Conservation (phyloP, 2,113 vertebrate genomes). For the Perca flavescens region DNA sequence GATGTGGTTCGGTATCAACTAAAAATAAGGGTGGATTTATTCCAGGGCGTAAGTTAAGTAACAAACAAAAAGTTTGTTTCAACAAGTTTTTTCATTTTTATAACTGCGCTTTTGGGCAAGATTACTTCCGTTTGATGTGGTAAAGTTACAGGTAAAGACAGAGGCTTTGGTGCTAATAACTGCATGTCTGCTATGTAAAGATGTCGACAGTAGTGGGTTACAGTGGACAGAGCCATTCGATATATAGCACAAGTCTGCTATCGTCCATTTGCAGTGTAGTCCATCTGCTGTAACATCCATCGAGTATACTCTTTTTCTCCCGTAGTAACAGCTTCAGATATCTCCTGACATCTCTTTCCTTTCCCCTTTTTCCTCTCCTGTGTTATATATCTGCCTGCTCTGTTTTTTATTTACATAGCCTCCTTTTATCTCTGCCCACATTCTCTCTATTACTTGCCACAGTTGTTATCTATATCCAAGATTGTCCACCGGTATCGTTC, state of each 20-base stretch:
- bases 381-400: slow-evolving; percentile 48
- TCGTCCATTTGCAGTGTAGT: slow-evolving; percentile 46
- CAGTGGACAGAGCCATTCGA: neutral
- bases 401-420: slow-evolving; percentile 65
- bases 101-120: slow-evolving; percentile 1
- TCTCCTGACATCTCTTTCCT: slow-evolving; percentile 50
- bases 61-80: slow-evolving; percentile 34
- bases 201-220: neutral
- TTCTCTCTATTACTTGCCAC: slow-evolving; percentile 51
- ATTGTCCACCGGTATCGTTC: slow-evolving; percentile 49
- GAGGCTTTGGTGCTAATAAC: slow-evolving; percentile 8
- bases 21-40: slow-evolving; percentile 30
- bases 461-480: slow-evolving; percentile 55
- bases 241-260: slow-evolving; percentile 27
- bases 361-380: slow-evolving; percentile 40
- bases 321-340: slow-evolving; percentile 35
- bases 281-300: slow-evolving; percentile 21
- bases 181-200: slow-evolving; percentile 1
- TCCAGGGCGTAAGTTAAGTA: neutral
- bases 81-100: slow-evolving; percentile 36
- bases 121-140: slow-evolving; percentile 40
- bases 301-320: slow-evolving; percentile 22
- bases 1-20: slow-evolving; percentile 41
- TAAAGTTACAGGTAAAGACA: slow-evolving; percentile 37
- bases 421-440: slow-evolving; percentile 57